Percentiles rank a stretch among this genome's conserved stretches.
Evolutionary conservation across 1,140 invertebrate species (phyloP).

Genomic region (Drosophila parvula): DNA sequence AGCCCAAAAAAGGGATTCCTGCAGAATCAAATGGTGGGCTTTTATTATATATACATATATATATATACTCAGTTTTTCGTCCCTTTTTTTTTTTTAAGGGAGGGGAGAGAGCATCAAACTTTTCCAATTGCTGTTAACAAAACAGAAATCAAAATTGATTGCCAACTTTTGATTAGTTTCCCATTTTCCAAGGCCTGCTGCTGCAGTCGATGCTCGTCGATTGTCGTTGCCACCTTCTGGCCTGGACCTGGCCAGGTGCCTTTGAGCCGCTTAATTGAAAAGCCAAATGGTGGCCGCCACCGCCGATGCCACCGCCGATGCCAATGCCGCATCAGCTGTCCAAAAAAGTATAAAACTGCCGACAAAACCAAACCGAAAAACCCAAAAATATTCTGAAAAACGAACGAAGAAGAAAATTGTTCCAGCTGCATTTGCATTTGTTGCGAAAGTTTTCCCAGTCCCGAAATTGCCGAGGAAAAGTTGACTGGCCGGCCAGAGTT

Average conservation of each 20-base stretch:
- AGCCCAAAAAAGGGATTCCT: conserved; percentile 20
- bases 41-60: not conserved
- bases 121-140: conserved; percentile 55
- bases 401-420: conserved; percentile 29
- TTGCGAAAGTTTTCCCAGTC: conserved; percentile 43
- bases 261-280: conserved; percentile 44
- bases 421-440: conserved; percentile 56
- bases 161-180: conserved; percentile 57
- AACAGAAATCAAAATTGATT: conserved; percentile 54
- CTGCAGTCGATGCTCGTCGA: conserved; percentile 10
- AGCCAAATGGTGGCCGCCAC: conserved; percentile 32
- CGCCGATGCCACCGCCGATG: not conserved
- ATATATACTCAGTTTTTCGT: not conserved
- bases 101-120: conserved; percentile 17
- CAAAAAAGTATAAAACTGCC: conserved; percentile 36
- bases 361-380: conserved; percentile 13
- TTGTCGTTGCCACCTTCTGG: conserved; percentile 9
- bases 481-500: conserved; percentile 11
- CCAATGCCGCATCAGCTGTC: conserved; percentile 28
- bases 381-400: conserved; percentile 9
- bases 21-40: not conserved
- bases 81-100: not conserved
- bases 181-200: conserved; percentile 28
- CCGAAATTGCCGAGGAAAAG: conserved; percentile 44
- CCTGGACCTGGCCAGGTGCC: conserved; percentile 24